Conservation (phyloP, 2,888 invertebrate genomes). For the Archaeoteleia sp. region DNA sequence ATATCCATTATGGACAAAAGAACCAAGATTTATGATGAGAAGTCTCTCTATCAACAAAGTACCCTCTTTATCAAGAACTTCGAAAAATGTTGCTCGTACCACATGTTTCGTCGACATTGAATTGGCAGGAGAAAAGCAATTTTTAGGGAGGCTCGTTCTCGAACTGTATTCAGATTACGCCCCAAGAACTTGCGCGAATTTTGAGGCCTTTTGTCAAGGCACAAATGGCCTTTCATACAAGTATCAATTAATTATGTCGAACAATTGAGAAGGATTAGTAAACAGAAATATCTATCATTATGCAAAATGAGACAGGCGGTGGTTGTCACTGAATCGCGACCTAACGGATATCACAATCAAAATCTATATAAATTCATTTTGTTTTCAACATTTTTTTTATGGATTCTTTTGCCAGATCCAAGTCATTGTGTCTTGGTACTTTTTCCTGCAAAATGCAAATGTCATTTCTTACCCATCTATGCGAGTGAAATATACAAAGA, state of each 20-base stretch:
- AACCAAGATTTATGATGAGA: slow-evolving; percentile 41
- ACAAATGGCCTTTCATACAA: slow-evolving; percentile 69
- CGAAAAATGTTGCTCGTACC: slow-evolving; percentile 43
- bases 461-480: no score
- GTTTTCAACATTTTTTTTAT: no score
- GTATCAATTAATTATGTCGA: slow-evolving; percentile 51
- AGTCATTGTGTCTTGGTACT: no score
- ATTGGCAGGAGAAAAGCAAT: slow-evolving; percentile 57
- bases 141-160: slow-evolving; percentile 68
- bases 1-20: slow-evolving; percentile 50
- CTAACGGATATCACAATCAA: no score
- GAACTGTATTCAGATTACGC: slow-evolving; percentile 71
- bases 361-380: no score
- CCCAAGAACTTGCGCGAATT: slow-evolving; percentile 72
- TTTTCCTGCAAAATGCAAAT: no score
- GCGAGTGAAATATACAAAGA: no score
- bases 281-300: no score
- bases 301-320: no score
- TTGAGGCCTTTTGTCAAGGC: slow-evolving; percentile 68
- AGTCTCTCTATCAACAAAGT: slow-evolving; percentile 35
- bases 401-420: no score
- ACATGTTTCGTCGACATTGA: slow-evolving; percentile 70
- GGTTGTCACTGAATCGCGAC: no score
- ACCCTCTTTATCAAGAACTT: slow-evolving; percentile 36
- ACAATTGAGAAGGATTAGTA: no score